A percentile compares a stretch with the other conserved stretches of the same genome.
Conservation (phyloP, 2,888 invertebrate genomes). For the Eugnorisma glareosa region DNA sequence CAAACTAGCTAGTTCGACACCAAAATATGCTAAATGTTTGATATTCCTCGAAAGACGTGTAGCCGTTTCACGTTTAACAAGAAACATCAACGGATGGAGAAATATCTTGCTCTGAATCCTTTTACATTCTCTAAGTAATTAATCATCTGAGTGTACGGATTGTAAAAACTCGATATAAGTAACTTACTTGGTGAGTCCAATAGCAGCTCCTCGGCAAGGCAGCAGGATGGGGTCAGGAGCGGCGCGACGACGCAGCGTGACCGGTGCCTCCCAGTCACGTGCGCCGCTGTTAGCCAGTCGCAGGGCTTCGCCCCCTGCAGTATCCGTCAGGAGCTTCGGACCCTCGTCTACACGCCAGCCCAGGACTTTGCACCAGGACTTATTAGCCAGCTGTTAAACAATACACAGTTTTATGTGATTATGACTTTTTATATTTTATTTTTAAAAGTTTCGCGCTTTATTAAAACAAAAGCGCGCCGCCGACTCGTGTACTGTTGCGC, state of each 20-base stretch:
- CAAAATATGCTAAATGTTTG: background rate
- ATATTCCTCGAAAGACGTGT: background rate
- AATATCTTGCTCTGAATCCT: background rate
- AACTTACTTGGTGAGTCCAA: constrained; percentile 82
- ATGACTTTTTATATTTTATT: background rate
- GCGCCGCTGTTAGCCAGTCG: constrained; percentile 90
- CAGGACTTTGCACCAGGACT: constrained; percentile 95
- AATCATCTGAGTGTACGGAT: background rate
- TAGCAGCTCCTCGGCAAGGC: constrained; percentile 85
- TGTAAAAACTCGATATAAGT: background rate
- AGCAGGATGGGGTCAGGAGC: constrained; percentile 92
- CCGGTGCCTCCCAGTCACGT: constrained; percentile 94
- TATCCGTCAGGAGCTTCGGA: constrained; percentile 80
- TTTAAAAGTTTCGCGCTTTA: background rate
- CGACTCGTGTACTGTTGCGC: constrained; percentile 4
- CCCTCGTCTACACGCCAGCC: constrained; percentile 90
- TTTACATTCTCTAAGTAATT: background rate
- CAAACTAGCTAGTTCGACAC: background rate
- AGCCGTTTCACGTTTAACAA: background rate
- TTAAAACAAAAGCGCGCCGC: background rate
- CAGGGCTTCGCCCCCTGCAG: constrained; percentile 87
- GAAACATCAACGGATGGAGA: background rate
- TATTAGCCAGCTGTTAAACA: constrained; percentile 94
- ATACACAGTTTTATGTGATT: background rate
- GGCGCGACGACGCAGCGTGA: constrained; percentile 94